Percentiles rank a stretch among this genome's conserved stretches.
Evolutionary conservation across 2,113 vertebrate genomes (phyloP).

Genomic region (Furnarius figulus): DNA sequence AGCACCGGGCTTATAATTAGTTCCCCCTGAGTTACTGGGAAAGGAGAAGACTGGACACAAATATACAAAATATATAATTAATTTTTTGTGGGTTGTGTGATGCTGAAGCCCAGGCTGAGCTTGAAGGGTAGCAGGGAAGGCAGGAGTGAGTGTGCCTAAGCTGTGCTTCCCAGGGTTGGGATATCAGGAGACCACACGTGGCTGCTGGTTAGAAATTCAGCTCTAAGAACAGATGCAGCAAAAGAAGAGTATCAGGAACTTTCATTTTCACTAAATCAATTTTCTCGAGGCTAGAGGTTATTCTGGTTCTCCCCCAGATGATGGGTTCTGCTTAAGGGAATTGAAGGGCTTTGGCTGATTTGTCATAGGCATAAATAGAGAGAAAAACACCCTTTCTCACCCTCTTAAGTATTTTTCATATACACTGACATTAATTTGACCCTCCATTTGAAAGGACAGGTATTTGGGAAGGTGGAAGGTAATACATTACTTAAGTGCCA

Average conservation of each 20-base stretch:
- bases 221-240: neutral
- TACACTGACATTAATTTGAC: neutral
- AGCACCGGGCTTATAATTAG: neutral
- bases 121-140: neutral
- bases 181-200: neutral
- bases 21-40: neutral
- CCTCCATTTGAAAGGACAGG: neutral
- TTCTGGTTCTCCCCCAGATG: neutral
- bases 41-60: neutral
- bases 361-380: neutral
- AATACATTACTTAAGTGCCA: neutral
- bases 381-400: neutral
- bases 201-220: neutral
- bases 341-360: neutral
- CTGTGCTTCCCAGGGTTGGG: accelerated
- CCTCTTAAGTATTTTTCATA: neutral
- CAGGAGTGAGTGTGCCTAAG: neutral
- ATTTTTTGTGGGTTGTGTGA: accelerated
- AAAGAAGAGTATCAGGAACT: neutral
- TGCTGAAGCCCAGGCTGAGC: neutral
- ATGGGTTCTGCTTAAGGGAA: neutral
- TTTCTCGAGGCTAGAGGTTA: neutral
- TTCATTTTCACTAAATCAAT: constrained; percentile 27
- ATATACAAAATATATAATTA: neutral
- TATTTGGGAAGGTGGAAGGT: neutral